phyloP scores from a whole-genome alignment of 2,113 vertebrate genomes.

The Toxostoma redivivum region DNA sequence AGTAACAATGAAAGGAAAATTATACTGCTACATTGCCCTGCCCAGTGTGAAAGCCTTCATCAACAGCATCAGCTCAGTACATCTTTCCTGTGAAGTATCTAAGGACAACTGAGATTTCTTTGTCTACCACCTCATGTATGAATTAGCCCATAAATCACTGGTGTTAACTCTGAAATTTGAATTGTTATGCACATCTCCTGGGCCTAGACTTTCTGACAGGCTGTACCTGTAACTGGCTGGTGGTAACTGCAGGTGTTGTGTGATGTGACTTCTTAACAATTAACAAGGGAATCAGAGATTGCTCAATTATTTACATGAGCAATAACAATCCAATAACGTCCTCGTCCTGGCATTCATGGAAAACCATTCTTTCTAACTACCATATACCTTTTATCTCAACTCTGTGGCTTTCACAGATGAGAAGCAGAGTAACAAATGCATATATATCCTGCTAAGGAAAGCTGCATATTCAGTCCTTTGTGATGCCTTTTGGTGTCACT shows the following conservation, averaged over 20 bases:
- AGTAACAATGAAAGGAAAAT: not conserved
- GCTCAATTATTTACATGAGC: not conserved
- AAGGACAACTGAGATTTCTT: not conserved
- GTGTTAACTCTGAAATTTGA: not conserved
- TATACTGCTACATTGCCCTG: not conserved
- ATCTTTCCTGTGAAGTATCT: not conserved
- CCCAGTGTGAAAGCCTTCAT: not conserved
- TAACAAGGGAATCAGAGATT: not conserved
- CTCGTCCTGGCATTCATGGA: not conserved
- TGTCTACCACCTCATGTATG: not conserved
- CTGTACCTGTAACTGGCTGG: not conserved
- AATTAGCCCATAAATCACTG: not conserved
- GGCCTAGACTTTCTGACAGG: not conserved
- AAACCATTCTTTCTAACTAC: not conserved
- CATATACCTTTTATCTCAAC: not conserved
- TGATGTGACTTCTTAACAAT: not conserved
- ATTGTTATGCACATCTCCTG: not conserved
- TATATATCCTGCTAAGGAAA: not conserved
- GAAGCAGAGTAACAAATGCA: not conserved
- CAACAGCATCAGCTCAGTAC: not conserved
- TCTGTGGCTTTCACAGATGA: not conserved
- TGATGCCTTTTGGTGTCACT: not conserved
- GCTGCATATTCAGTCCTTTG: not conserved
- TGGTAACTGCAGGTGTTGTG: not conserved
- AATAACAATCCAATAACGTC: not conserved